Conservation (phyloP, 2,888 invertebrate genomes). For the Geotrupes spiniger region DNA sequence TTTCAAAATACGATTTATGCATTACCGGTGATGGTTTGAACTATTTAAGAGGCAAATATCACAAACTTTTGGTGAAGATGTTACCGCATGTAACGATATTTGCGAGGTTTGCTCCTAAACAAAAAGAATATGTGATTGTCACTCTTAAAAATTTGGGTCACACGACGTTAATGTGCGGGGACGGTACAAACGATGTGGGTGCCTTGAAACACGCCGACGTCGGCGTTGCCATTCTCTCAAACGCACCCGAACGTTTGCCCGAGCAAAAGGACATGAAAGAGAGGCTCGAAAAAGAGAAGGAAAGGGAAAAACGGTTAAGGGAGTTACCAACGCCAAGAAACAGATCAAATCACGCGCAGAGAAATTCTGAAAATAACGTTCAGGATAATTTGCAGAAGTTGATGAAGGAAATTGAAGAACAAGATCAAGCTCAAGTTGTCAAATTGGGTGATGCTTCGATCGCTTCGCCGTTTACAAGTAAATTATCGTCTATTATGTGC, state of each 20-base stretch:
- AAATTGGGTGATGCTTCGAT: conserved; percentile 98
- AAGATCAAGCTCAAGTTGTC: conserved; percentile 84
- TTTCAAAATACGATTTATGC: conserved; percentile 82
- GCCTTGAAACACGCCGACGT: conserved; percentile 97
- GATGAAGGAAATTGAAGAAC: conserved; percentile 83
- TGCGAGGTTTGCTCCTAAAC: conserved; percentile 97
- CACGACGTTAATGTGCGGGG: conserved; percentile 97
- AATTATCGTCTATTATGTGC: conserved; percentile 91
- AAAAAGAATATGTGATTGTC: conserved; percentile 94
- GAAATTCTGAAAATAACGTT: conserved; percentile 31
- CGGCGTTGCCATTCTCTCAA: conserved; percentile 88
- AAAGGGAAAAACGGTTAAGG: conserved; percentile 24
- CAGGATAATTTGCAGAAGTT: conserved; percentile 57
- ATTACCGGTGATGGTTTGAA: conserved; percentile 89
- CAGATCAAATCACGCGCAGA: conserved; percentile 32
- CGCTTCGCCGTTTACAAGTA: conserved; percentile 98
- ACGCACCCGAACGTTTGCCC: conserved; percentile 64
- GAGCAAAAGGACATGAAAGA: conserved; percentile 40
- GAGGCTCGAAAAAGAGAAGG: conserved; percentile 35
- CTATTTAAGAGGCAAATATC: conserved; percentile 64
- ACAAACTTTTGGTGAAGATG: conserved; percentile 64
- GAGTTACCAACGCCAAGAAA: conserved; percentile 32
- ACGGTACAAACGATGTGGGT: conserved; percentile 99
- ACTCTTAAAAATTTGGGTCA: conserved; percentile 84
- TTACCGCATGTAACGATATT: conserved; percentile 88